A percentile compares a stretch with the other conserved stretches of the same genome.
Evolutionary conservation across 2,113 vertebrate species (phyloP).

Genomic region (Bombycilla garrulus): DNA sequence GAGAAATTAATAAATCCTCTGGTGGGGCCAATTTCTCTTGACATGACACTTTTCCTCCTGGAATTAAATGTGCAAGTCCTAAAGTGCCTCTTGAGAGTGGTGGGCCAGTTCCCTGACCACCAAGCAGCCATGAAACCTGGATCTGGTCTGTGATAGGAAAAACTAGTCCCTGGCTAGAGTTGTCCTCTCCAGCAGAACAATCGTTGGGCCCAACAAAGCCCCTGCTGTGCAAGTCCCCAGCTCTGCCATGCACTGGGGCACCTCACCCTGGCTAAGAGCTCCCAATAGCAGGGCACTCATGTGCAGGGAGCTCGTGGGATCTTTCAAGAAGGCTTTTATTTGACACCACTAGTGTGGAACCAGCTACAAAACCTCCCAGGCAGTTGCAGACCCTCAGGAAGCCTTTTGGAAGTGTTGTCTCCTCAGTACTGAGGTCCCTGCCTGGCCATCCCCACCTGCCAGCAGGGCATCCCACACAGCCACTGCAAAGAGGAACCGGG

Average conservation of each 20-base stretch:
- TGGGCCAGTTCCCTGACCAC: neutral
- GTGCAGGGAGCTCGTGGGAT: fast-evolving
- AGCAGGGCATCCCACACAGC: neutral
- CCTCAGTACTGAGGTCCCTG: fast-evolving
- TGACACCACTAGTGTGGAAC: neutral
- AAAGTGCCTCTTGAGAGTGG: neutral
- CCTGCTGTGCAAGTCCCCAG: neutral
- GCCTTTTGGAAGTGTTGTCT: neutral
- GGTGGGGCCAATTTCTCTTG: constrained; percentile 8
- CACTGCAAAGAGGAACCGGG: fast-evolving
- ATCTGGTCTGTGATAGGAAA: neutral
- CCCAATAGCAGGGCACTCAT: fast-evolving
- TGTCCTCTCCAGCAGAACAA: neutral
- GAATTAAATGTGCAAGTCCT: constrained; percentile 20
- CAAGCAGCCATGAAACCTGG: neutral
- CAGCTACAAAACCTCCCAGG: neutral
- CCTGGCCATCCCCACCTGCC: neutral
- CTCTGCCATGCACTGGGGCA: neutral
- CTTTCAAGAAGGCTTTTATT: neutral
- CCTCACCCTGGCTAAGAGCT: neutral
- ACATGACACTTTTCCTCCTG: constrained; percentile 26
- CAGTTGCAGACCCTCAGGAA: neutral
- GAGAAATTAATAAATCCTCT: constrained; percentile 73
- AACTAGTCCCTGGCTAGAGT: neutral
- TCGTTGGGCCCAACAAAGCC: neutral